Evolutionary conservation across 1,140 invertebrate species (phyloP).

Genomic region (Drosophila tsacasi): DNA sequence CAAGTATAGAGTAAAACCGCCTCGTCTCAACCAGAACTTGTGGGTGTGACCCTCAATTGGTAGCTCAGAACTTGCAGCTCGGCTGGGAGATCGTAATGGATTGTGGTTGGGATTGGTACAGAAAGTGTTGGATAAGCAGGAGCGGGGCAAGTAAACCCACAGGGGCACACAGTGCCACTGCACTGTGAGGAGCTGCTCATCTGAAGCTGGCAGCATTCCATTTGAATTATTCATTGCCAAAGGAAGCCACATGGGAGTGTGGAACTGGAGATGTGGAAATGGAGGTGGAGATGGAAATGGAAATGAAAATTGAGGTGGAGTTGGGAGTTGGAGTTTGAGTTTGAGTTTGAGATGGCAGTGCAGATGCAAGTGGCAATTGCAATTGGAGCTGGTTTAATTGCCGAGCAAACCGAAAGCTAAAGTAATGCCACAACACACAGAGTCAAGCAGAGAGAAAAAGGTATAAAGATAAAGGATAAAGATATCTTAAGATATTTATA

Average conservation of each 20-base stretch:
- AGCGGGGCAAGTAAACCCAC: slow-evolving; percentile 1
- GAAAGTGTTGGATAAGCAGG: slow-evolving; percentile 39
- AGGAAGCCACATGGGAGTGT: slow-evolving; percentile 31
- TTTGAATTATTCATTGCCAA: slow-evolving; percentile 44
- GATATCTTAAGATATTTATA: no score
- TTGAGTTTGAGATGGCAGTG: neutral
- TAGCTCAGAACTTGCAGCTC: neutral
- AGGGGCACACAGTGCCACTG: neutral
- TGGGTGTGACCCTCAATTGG: slow-evolving; percentile 33
- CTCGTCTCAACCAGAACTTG: slow-evolving; percentile 27
- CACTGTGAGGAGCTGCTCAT: slow-evolving; percentile 11
- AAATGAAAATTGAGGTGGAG: neutral
- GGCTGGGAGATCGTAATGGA: slow-evolving; percentile 36
- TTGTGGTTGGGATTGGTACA: slow-evolving; percentile 18
- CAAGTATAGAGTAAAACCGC: slow-evolving; percentile 25
- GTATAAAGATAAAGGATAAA: no score
- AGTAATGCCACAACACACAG: slow-evolving; percentile 18
- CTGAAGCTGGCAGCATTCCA: slow-evolving; percentile 37
- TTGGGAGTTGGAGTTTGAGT: neutral
- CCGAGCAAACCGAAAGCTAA: slow-evolving; percentile 14
- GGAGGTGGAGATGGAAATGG: neutral
- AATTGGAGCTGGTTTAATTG: slow-evolving; percentile 47
- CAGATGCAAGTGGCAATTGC: slow-evolving; percentile 18
- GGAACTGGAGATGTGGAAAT: neutral
- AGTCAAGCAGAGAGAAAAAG: no score